Base-by-base conservation (phyloP, 2,888 invertebrate genomes). In the Drosophila mimetica region DNA sequence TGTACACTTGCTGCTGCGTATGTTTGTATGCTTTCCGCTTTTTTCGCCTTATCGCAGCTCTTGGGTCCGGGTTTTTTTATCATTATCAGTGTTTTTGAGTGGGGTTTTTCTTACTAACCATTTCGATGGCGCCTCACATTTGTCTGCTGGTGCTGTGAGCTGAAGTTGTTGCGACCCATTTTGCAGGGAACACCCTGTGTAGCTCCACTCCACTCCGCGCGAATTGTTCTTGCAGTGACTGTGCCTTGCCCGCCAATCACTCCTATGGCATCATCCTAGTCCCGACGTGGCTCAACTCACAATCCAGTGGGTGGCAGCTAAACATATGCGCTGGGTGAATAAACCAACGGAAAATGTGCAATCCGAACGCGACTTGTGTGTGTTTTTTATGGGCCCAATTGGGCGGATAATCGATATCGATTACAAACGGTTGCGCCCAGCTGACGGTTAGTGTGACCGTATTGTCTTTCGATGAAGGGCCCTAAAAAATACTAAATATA, bases 81-180 rank as follows among this genome's bases (percentile, higher is more conserved):
- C 50, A 53, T 42, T 53, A 13, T 32, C 20, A 54, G 30, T 25
- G 14, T 34, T 14, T 39, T 37, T 32, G 2, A 13, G 30, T 18
- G 18, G 52, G 25, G 37, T 55, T 18, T 13, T 28, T 36, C 8
- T 13, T 64, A 76, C 77, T 77, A 48, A 82, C 86, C 72, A 76
- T 73, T 82, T 57, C 65, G 65, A 22, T 46, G 46, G 18, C 69
- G 66, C 18, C 66, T 57, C 14, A 71, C 73, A 63, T 58, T 53
- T 6, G 46, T 44, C 32, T 52, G 65, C 44, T 74, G 54, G 46
- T 30, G 28, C 16, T 55, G 54, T 39, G 36, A 11, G 30, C 37
- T 52, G 46, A 41, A 57, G 69, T 70, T 71, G 60, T 64, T 59
- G 60, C 75, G 74, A 61, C 80, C 83, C 76, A 83, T 79, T 44